phyloP scores from a whole-genome alignment of 2,888 invertebrate species.

The Pyrochroa serraticornis region DNA sequence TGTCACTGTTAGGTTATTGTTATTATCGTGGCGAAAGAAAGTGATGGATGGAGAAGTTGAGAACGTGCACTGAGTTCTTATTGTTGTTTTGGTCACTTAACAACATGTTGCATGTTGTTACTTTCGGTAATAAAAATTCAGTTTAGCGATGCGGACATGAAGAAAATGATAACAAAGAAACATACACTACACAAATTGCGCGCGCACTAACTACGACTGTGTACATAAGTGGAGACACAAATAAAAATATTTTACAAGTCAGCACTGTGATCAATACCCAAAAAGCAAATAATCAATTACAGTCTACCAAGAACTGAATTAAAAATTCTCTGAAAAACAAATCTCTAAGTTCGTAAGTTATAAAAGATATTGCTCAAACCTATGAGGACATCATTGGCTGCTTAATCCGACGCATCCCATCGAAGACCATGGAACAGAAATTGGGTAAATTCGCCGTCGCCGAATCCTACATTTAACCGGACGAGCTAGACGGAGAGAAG shows the following conservation, averaged over 20 bases:
- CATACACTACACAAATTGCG: too few relatives aligned
- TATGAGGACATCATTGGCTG: constrained; percentile 60
- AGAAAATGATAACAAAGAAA: too few relatives aligned
- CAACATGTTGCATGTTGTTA: too few relatives aligned
- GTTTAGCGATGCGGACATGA: too few relatives aligned
- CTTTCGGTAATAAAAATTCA: too few relatives aligned
- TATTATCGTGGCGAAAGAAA: too few relatives aligned
- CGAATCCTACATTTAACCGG: constrained; percentile 13
- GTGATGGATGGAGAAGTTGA: too few relatives aligned
- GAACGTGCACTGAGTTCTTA: too few relatives aligned
- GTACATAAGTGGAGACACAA: too few relatives aligned
- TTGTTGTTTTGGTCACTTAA: too few relatives aligned
- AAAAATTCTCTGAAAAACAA: constrained; percentile 26
- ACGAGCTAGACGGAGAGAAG: constrained; percentile 10
- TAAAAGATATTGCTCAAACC: constrained; percentile 52
- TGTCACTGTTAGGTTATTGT: too few relatives aligned
- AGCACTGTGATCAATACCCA: constrained; percentile 19
- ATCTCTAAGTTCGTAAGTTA: constrained; percentile 19
- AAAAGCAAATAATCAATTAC: constrained; percentile 24
- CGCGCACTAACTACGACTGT: too few relatives aligned
- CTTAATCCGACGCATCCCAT: constrained; percentile 43
- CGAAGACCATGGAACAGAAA: constrained; percentile 54
- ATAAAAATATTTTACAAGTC: constrained; percentile 12
- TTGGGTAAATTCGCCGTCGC: constrained; percentile 42
- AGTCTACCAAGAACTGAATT: constrained; percentile 24